Conservation (phyloP, 1,140 invertebrate species). For the Nomia melanderi region DNA sequence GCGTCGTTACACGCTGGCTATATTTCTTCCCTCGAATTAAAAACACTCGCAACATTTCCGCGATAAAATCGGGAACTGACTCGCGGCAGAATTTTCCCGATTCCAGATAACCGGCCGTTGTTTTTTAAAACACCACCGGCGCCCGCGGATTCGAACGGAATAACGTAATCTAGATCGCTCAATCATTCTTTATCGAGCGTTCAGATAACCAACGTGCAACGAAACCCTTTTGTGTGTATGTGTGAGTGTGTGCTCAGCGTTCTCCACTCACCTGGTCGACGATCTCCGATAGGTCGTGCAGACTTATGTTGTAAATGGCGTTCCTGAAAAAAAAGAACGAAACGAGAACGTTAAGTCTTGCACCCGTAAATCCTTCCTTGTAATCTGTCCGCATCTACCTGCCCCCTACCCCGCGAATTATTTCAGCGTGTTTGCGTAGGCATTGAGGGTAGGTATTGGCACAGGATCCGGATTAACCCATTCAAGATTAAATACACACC, state of each 20-base stretch:
- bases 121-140: conserved; percentile 5
- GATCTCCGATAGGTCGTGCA: conserved; percentile 86
- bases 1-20: neutral
- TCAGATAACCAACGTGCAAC: conserved; percentile 13
- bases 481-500: no score
- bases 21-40: conserved; percentile 32
- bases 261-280: conserved; percentile 81
- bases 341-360: conserved; percentile 55
- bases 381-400: conserved; percentile 44
- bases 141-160: conserved; percentile 1
- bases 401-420: conserved; percentile 15
- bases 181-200: conserved; percentile 41
- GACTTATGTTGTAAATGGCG: conserved; percentile 90
- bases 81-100: neutral
- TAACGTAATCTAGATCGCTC: conserved; percentile 22
- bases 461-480: no score
- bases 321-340: conserved; percentile 85
- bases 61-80: conserved; percentile 29
- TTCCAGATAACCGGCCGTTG: neutral
- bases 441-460: no score
- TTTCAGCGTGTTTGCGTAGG: conserved; percentile 11
- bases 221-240: neutral
- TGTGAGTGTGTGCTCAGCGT: no score
- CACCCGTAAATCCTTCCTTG: conserved; percentile 51
- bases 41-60: conserved; percentile 12